Evolutionary conservation across 2,888 invertebrate species (phyloP), one percentile per base, ranked within the genome.

Genomic region (Stegophylla sp.): DNA sequence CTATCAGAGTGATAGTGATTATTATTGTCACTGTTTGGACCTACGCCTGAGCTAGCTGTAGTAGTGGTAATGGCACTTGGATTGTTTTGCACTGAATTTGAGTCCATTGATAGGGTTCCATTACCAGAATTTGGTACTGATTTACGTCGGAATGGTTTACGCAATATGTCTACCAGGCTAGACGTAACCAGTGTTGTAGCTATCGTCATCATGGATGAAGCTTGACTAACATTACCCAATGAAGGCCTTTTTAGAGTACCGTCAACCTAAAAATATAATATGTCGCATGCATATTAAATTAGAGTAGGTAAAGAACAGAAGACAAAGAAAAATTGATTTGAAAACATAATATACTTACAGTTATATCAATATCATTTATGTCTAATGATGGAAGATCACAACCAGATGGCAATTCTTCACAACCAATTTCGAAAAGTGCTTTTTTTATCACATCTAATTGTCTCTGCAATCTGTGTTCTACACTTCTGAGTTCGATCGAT

Each of bases 381-480:
- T 91, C 92, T 83, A 91, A 91, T 85, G 88, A 92, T 13, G 79
- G 72, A 26, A 82, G 88, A 87, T 94, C 94, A 86, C 94, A 94
- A 73, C 94, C 95, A 10, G 93, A 92, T 20, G 95, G 95, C 82
- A 93, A 90, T 87, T 95, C 94, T 87, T 95, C 94, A 86, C 94
- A 94, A 81, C 95, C 94, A 43, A 95, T 89, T 87, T 95, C 94
- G 82, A 93, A 94, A 82, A 95, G 87, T n/a, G 95, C 94, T 66
- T 91, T 90, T 85, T 92, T 91, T 84, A 95, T 94, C 86, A 95
- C 90, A 85, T 95, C 94, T 4, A 92, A 91, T 86, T 96, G 92
- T 84, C 91, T 91, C 82, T 92, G 91, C 86, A 94, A 91, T 86
- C 94, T 94, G 83, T 94, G 91, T 86, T 96, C 94, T 83, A 92